A percentile compares a stretch with the other conserved stretches of the same genome.
phyloP scores from a whole-genome alignment of 2,113 vertebrate genomes.

The Menura novaehollandiae region DNA sequence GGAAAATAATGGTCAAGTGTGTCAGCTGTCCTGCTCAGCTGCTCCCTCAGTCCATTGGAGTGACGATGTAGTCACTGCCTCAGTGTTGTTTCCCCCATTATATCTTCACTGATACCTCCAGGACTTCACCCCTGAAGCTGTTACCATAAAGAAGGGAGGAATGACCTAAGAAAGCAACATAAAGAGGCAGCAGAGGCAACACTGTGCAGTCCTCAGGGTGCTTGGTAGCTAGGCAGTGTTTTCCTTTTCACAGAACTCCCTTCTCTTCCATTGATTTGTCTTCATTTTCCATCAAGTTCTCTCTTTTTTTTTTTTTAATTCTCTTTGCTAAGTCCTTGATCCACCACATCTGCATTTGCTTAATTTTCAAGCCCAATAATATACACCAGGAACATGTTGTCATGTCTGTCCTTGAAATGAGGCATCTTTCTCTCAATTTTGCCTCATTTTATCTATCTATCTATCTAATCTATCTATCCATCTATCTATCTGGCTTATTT shows the following conservation, averaged over 20 bases:
- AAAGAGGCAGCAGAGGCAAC: neutral
- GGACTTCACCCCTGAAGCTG: neutral
- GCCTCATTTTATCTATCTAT: neutral
- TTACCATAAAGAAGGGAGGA: neutral
- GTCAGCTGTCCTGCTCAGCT: neutral
- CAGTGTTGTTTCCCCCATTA: neutral
- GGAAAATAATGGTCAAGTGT: neutral
- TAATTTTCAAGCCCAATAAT: neutral
- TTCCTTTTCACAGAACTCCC: neutral
- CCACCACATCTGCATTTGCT: neutral
- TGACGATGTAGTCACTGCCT: neutral
- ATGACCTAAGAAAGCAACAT: neutral
- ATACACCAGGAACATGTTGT: neutral
- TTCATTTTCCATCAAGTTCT: neutral
- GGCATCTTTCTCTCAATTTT: neutral
- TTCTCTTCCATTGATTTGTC: neutral
- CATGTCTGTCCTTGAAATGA: neutral
- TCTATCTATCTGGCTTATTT: neutral
- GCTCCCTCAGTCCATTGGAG: neutral
- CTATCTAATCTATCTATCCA: neutral
- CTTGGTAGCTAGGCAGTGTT: neutral
- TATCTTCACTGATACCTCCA: neutral
- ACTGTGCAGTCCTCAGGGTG: neutral
- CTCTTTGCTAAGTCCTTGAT: neutral
- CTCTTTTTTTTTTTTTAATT: neutral